Base-by-base conservation (phyloP, 2,113 vertebrate species). In the Dromiciops gliroides region DNA sequence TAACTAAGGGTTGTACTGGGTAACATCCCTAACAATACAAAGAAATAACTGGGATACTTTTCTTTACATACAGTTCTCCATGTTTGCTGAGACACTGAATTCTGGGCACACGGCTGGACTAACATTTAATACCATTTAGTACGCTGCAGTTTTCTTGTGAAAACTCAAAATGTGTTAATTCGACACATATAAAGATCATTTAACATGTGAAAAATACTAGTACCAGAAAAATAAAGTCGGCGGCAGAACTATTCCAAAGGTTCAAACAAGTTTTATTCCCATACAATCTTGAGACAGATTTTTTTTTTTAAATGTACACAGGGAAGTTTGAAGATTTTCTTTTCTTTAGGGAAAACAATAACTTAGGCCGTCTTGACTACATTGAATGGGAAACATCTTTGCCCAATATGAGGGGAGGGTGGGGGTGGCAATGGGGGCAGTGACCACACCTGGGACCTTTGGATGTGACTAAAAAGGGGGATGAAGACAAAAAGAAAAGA, bases 121-220 rank as follows among this genome's bases (percentile, higher is more conserved):
- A 98, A 99, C 99, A 99, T 98, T 98, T 96, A 97, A 99, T 98
- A 98, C 97, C 97, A 97, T 96, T 95, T 98, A 96, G 97, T 96
- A 92, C 89, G 94, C 52, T 95, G 95, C 89, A 95, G 96, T 92
- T 53, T 88, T 52, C 44, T 51, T 98, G 98, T 98, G 98, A 98
- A 98, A 98, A 97, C 98, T 98, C 98, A 98, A 98, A 99, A 98
- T 98, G 99, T 98, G 99, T 99, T 98, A 99, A 99, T 98, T 98
- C 98, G 98, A 99, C 98, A 98, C 98, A 99, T 98, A 99, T 97
- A 97, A 98, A 98, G 98, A 98, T 98, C 97, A 97, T 98, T 98
- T 98, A 96, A 98, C 97, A 97, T 98, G 98, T 98, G 98, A 98
- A 98, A 83, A 98, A 97, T 97, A 97, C 98, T 98, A 98, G 98